phyloP scores from a whole-genome alignment of 2,888 invertebrate genomes.

The Eupithecia exiguata region DNA sequence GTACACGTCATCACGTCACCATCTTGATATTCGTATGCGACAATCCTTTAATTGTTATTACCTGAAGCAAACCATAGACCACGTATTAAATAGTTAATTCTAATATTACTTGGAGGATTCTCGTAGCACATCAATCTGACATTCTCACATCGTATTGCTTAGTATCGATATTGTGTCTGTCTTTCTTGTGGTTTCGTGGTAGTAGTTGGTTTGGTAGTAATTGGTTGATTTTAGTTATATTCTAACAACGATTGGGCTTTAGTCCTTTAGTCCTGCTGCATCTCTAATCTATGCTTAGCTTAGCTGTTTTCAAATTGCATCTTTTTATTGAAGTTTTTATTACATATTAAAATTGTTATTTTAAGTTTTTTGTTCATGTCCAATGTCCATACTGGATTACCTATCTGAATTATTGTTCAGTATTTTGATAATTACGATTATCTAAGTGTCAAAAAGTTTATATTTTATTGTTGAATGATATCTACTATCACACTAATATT shows the following conservation, averaged over 20 bases:
- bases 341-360: neutral
- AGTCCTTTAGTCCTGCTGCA: conserved; percentile 18
- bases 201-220: conserved; percentile 46
- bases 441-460: neutral
- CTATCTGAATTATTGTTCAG: neutral
- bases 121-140: conserved; percentile 45
- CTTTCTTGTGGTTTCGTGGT: conserved; percentile 45
- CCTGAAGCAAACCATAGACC: neutral
- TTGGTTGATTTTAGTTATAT: conserved; percentile 20
- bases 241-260: conserved; percentile 19
- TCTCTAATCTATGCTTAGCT: conserved; percentile 29
- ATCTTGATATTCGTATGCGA: conserved; percentile 44
- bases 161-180: conserved; percentile 42
- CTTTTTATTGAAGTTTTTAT: neutral
- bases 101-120: conserved; percentile 49
- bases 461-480: no score
- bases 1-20: conserved; percentile 42
- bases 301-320: conserved; percentile 13
- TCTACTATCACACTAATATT: no score
- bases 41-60: conserved; percentile 47
- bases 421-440: neutral
- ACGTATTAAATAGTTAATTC: neutral
- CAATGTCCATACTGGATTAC: neutral
- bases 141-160: conserved; percentile 43
- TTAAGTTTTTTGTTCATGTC: neutral